Evolutionary conservation across 2,797 vertebrate genomes (phyloP).

Genomic region (Tokudaia tokunoshimensis): DNA sequence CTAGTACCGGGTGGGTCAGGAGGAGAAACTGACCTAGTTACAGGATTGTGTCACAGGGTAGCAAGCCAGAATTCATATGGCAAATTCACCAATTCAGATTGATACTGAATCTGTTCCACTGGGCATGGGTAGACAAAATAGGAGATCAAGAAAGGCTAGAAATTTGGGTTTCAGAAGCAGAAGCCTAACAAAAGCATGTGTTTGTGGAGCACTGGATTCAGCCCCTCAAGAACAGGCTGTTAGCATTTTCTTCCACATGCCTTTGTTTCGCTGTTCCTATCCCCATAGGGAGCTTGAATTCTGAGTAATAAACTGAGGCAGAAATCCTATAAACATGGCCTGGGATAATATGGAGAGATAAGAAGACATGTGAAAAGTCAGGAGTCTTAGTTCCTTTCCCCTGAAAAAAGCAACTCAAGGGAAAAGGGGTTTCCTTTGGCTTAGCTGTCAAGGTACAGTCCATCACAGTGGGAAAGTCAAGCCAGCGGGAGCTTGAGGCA

Average conservation of each 20-base stretch:
- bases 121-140: neutral
- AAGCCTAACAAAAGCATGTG: neutral
- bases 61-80: conserved; percentile 32
- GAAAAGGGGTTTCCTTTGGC: neutral
- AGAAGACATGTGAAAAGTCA: conserved; percentile 9
- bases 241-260: neutral
- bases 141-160: neutral
- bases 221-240: neutral
- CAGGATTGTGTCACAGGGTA: neutral
- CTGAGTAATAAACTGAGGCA: neutral
- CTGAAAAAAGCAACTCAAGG: neutral
- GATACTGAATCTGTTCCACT: neutral
- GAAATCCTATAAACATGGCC: conserved; percentile 20
- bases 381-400: neutral
- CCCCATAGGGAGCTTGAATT: neutral
- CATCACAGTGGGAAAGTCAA: neutral
- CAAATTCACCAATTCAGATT: conserved; percentile 13
- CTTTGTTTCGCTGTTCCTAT: neutral
- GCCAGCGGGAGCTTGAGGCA: neutral
- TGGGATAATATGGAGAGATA: neutral
- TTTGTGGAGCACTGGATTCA: neutral
- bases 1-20: neutral
- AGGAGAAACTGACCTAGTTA: neutral
- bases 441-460: neutral
- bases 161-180: neutral